These are phyloP conservation scores for Euzophera pinguis DNA, from an alignment of 2,888 invertebrate genomes.

Conservation along the genomic window DNA sequence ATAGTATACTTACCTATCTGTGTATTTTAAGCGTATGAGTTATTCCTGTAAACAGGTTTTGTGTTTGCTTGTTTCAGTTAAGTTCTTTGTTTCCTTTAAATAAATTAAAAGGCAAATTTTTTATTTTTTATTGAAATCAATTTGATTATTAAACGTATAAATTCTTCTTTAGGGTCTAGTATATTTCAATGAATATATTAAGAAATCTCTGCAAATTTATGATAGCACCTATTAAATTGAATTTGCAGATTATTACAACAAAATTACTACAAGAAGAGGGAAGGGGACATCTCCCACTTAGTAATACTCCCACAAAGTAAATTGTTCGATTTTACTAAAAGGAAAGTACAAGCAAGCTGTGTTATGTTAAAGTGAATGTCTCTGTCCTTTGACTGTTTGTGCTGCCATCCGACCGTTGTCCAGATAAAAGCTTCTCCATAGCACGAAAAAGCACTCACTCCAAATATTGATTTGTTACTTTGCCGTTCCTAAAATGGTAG, in stretches of 20 bases:
- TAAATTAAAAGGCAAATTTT: no score
- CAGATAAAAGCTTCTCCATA: constrained; percentile 79
- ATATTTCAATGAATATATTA: no score
- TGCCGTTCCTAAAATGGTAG: constrained; percentile 67
- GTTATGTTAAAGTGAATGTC: constrained; percentile 72
- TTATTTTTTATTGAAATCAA: no score
- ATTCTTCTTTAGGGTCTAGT: no score
- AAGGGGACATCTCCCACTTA: no score
- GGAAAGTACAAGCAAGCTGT: constrained; percentile 26
- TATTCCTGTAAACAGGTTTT: not conserved
- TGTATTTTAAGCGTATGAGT: not conserved
- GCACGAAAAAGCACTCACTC: constrained; percentile 80
- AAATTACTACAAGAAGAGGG: no score
- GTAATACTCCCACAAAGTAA: not conserved
- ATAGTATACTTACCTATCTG: not conserved
- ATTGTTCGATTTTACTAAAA: constrained; percentile 11
- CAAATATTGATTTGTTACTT: constrained; percentile 80
- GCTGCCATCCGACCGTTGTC: constrained; percentile 73
- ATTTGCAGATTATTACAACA: no score
- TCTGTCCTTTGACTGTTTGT: constrained; percentile 71
- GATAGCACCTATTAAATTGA: no score
- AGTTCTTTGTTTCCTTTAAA: no score
- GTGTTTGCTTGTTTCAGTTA: not conserved
- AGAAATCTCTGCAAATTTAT: no score
- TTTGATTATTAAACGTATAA: no score